Evolutionary conservation across 2,113 vertebrate genomes (phyloP).

Genomic region (Neopipo cinnamomea): DNA sequence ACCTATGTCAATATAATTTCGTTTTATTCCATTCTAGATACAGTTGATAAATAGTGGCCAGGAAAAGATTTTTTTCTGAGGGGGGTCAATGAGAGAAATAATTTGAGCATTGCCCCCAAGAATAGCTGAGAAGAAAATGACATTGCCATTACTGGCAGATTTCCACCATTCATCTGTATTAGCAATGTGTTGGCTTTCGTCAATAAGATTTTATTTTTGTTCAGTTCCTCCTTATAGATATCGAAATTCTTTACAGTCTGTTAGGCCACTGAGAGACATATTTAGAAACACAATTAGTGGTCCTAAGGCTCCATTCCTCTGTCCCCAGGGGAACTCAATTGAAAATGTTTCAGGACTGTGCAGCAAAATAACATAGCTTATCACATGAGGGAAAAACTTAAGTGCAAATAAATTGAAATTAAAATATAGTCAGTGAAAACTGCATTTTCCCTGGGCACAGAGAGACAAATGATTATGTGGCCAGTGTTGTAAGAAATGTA

Average conservation of each 20-base stretch:
- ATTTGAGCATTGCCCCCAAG: background rate
- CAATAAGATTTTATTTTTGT: conserved; percentile 12
- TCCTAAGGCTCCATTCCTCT: background rate
- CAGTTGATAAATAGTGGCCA: background rate
- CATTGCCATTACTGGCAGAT: background rate
- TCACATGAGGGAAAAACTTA: background rate
- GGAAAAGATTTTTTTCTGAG: background rate
- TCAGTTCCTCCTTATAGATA: background rate
- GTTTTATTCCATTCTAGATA: background rate
- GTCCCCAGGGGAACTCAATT: background rate
- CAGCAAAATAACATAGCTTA: background rate
- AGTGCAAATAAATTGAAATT: background rate
- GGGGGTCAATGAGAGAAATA: background rate
- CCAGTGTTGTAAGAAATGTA: background rate
- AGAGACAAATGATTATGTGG: background rate
- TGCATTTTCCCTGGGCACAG: background rate
- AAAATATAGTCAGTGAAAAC: background rate
- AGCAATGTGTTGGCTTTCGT: background rate
- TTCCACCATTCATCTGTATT: background rate
- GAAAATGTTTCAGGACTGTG: background rate
- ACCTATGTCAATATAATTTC: background rate
- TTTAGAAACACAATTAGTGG: conserved; percentile 18
- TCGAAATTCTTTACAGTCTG: background rate
- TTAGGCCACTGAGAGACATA: background rate
- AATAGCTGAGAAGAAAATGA: background rate